Evolutionary conservation across 2,113 vertebrate species (phyloP).

Genomic region (Chitala chitala): DNA sequence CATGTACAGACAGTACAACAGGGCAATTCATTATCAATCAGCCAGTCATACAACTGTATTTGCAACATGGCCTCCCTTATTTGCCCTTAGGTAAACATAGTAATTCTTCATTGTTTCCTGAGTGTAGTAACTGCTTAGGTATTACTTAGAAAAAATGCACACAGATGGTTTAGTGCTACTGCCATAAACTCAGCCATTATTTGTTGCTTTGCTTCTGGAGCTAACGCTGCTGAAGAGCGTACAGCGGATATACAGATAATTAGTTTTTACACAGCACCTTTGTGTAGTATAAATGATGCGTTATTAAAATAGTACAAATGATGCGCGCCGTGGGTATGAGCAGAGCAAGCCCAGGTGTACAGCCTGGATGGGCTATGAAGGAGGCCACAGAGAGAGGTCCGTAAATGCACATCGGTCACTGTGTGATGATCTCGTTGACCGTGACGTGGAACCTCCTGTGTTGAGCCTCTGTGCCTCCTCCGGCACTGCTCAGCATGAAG

Average conservation of each 20-base stretch:
- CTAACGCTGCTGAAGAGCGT: neutral
- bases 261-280: constrained; percentile 9
- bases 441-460: neutral
- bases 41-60: neutral
- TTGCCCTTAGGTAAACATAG: neutral
- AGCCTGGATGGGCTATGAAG: neutral
- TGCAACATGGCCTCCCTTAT: neutral
- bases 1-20: neutral
- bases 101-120: constrained; percentile 10
- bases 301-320: neutral
- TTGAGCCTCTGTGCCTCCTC: neutral
- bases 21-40: neutral
- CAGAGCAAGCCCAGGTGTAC: neutral
- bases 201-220: neutral
- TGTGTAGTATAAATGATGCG: neutral
- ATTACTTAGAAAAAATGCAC: neutral
- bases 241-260: neutral
- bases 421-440: neutral
- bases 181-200: neutral
- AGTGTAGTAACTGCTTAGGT: constrained; percentile 24
- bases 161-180: neutral
- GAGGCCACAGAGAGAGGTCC: neutral
- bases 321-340: neutral
- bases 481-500: constrained; percentile 58
- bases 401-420: neutral